Evolutionary conservation across 2,113 vertebrate genomes (phyloP).

Genomic region (Peromyscus californicus): DNA sequence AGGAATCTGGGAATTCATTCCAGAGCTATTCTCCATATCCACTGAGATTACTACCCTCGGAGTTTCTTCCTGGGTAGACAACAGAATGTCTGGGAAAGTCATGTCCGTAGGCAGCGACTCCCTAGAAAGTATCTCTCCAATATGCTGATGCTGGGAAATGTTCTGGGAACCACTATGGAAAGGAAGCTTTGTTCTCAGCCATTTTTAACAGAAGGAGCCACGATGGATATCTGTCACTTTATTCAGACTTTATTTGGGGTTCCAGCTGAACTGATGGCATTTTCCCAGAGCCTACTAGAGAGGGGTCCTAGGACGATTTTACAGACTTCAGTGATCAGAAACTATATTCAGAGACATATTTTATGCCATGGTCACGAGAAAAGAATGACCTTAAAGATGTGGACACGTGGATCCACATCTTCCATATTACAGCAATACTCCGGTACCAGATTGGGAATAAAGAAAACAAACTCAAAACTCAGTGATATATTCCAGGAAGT

Average conservation of each 20-base stretch:
- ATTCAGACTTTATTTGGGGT: conserved; percentile 76
- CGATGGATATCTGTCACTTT: conserved; percentile 27
- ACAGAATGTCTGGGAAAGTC: conserved; percentile 73
- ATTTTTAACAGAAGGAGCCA: conserved; percentile 5
- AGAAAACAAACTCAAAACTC: conserved; percentile 60
- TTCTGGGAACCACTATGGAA: conserved; percentile 67
- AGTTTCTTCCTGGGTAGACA: conserved; percentile 55
- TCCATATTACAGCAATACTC: conserved; percentile 78
- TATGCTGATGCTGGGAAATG: conserved; percentile 72
- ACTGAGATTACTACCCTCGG: conserved; percentile 31
- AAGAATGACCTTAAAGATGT: conserved; percentile 64
- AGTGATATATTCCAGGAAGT: conserved; percentile 29
- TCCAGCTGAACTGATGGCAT: conserved; percentile 73
- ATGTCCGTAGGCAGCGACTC: conserved; percentile 58
- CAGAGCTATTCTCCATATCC: conserved; percentile 6
- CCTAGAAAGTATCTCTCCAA: conserved; percentile 77
- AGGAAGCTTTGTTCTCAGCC: conserved; percentile 57
- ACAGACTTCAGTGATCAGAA: conserved; percentile 63
- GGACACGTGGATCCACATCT: conserved; percentile 73
- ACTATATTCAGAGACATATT: conserved; percentile 74
- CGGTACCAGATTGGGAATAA: conserved; percentile 54
- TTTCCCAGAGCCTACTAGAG: conserved; percentile 60
- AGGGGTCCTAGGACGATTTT: conserved; percentile 43
- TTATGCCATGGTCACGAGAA: conserved; percentile 33
- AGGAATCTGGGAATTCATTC: conserved; percentile 36